Evolutionary conservation across 2,797 vertebrate genomes (phyloP).

Genomic region (Hippocampus kuda): DNA sequence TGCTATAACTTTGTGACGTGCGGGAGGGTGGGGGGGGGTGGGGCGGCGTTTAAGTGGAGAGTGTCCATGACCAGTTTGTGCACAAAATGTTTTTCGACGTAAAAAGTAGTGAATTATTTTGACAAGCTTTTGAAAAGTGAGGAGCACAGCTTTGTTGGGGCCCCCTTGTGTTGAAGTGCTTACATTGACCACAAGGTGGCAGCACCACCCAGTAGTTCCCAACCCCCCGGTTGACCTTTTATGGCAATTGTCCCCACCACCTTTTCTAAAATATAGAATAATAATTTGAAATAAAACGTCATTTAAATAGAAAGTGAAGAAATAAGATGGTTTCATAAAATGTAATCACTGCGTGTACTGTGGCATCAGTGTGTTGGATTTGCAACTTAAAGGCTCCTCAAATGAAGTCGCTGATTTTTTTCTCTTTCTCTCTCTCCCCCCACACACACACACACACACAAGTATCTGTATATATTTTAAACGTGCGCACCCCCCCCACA

Average conservation of each 20-base stretch:
- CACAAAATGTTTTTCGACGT: neutral
- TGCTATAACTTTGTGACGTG: conserved; percentile 18
- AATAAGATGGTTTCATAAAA: neutral
- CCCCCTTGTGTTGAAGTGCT: neutral
- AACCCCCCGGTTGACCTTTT: conserved; percentile 18
- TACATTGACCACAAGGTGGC: neutral
- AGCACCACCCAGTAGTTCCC: neutral
- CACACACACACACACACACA: too few relatives aligned
- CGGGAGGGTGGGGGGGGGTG: too few relatives aligned
- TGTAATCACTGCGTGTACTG: neutral
- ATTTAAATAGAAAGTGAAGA: neutral
- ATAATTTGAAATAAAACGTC: neutral
- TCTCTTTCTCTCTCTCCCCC: too few relatives aligned
- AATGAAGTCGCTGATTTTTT: too few relatives aligned
- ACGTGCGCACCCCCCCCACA: too few relatives aligned
- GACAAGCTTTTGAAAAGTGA: neutral
- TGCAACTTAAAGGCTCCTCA: too few relatives aligned
- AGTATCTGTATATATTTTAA: too few relatives aligned
- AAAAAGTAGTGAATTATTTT: neutral
- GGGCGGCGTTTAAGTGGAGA: neutral
- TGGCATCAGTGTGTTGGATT: neutral
- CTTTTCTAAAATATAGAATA: neutral
- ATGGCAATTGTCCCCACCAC: neutral
- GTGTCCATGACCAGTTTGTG: neutral
- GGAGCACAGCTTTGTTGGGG: neutral